Evolutionary conservation across 2,888 invertebrate genomes (phyloP), one percentile per base, ranked within the genome.

Genomic region (Tipula unca): DNA sequence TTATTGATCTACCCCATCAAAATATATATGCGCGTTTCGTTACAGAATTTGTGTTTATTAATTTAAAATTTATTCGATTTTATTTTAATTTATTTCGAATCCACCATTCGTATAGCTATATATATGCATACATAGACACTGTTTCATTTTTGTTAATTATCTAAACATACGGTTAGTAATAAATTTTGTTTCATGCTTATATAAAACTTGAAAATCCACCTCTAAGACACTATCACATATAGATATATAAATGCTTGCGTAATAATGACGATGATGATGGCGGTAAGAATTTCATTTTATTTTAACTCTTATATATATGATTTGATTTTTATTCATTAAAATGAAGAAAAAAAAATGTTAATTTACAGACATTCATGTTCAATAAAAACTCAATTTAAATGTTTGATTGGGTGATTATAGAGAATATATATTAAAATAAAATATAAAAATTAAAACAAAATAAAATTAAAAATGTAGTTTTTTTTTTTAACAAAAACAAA

Each of bases 341-440:
- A n/a, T n/a, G n/a, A n/a, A n/a, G n/a, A n/a, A 69, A 17, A 54
- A 54, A 54, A 69, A 25, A 25, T 69, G 20, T 69, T 86, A 87
- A 87, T 87, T 87, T 87, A 87, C 85, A 86, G 83, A 86, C 86
- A 87, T 87, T 87, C 86, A 85, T 83, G 83, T 83, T 87, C 85
- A 87, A 87, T 87, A 87, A 87, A 86, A 86, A 86, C 87, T 83
- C 86, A 87, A 87, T 87, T 87, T 86, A 87, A 86, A 84, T 85
- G 86, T 86, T 86, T 86, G 87, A 87, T 87, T 86, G 87, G 86
- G 83, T 83, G 83, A 83, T 83, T 83, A 69, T 69, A 69, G 69
- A 69, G 25, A 69, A 69, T 69, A 69, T 69, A 69, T 69, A 17
- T 6, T 48, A 48, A 48, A 17, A 48, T 48, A 25, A 69, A 69